A percentile compares a stretch with the other conserved stretches of the same genome.
Conservation (phyloP, 2,888 invertebrate species). For the Aromia moschata region DNA sequence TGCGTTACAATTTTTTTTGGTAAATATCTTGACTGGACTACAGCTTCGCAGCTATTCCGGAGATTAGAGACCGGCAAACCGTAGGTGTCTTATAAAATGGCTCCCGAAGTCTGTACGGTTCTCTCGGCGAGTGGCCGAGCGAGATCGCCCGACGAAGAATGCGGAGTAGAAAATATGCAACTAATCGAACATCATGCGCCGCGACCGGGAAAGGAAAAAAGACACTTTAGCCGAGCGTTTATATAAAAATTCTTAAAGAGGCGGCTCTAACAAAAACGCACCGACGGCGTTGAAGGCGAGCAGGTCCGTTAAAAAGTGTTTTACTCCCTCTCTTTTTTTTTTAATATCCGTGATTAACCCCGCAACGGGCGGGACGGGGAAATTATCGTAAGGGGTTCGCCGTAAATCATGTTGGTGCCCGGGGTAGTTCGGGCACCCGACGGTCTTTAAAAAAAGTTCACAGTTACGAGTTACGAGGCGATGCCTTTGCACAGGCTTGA, state of each 20-base stretch:
- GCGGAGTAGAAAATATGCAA: constrained; percentile 31
- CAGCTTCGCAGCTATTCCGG: background rate
- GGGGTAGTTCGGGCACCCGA: constrained; percentile 31
- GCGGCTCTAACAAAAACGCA: constrained; percentile 26
- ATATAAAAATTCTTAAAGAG: constrained; percentile 33
- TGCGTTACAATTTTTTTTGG: no score
- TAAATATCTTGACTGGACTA: no score
- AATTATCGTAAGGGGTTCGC: constrained; percentile 48
- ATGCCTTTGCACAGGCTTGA: no score
- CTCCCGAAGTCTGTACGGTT: constrained; percentile 16
- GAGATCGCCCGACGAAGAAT: constrained; percentile 29
- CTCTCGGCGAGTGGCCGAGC: constrained; percentile 21
- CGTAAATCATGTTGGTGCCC: constrained; percentile 47
- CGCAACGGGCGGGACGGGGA: constrained; percentile 45
- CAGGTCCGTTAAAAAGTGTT: constrained; percentile 28
- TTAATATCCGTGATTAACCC: constrained; percentile 53
- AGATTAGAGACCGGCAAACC: constrained; percentile 2
- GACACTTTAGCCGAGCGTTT: constrained; percentile 18
- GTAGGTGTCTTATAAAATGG: constrained; percentile 3
- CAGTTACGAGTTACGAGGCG: no score
- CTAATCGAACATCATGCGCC: constrained; percentile 26
- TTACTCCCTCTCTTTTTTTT: constrained; percentile 28
- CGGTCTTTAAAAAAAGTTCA: no score
- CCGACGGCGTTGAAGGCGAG: constrained; percentile 31
- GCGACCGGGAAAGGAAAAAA: constrained; percentile 16